Percentiles rank a stretch among this genome's conserved stretches.
phyloP scores from a whole-genome alignment of 2,797 vertebrate genomes.

The Discoglossus pictus region DNA sequence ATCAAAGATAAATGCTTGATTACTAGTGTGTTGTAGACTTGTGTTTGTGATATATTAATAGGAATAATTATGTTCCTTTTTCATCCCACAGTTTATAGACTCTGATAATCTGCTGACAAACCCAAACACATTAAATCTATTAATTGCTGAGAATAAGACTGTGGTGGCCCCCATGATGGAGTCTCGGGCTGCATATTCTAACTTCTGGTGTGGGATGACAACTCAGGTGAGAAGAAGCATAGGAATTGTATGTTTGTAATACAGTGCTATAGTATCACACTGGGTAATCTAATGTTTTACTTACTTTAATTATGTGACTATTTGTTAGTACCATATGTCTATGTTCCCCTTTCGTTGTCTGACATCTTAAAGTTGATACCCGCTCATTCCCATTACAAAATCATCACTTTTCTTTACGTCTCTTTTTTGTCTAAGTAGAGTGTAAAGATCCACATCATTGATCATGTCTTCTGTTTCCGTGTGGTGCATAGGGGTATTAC shows the following conservation, averaged over 20 bases:
- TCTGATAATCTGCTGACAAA: slow-evolving; percentile 87
- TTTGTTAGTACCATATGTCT: too few relatives aligned
- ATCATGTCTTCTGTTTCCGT: too few relatives aligned
- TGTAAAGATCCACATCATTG: too few relatives aligned
- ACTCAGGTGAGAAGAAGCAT: slow-evolving; percentile 74
- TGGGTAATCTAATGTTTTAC: too few relatives aligned
- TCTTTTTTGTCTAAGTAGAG: neutral
- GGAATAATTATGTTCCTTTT: neutral
- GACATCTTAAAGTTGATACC: neutral
- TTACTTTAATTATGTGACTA: too few relatives aligned
- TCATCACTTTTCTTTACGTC: too few relatives aligned
- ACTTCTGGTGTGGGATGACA: slow-evolving; percentile 97
- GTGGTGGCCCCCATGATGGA: slow-evolving; percentile 90
- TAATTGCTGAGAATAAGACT: slow-evolving; percentile 88
- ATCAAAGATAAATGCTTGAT: too few relatives aligned
- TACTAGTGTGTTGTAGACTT: too few relatives aligned
- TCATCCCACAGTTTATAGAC: slow-evolving; percentile 74
- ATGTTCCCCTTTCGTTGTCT: neutral
- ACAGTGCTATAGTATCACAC: too few relatives aligned
- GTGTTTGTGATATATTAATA: too few relatives aligned
- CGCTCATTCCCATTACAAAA: too few relatives aligned
- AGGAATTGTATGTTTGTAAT: neutral
- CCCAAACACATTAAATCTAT: slow-evolving; percentile 74
- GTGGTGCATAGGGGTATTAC: slow-evolving; percentile 95
- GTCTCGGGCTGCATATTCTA: slow-evolving; percentile 90